These are phyloP conservation scores for Cancer borealis DNA, from an alignment of 2,888 invertebrate genomes.

Conservation along the genomic window DNA sequence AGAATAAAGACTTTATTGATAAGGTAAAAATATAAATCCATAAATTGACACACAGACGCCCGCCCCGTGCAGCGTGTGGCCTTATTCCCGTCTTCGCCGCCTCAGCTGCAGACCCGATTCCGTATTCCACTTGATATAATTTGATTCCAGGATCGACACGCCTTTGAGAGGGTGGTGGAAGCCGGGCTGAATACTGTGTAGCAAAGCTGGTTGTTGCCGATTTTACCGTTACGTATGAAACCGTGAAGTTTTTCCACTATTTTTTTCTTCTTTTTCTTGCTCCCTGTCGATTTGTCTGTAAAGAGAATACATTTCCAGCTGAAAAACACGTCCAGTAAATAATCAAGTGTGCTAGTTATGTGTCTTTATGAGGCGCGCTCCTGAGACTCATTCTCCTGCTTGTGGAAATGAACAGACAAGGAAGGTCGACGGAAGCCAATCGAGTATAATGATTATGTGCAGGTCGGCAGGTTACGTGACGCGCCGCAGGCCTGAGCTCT, in stretches of 20 bases:
- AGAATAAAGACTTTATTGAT: not conserved
- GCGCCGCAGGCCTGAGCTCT: not conserved
- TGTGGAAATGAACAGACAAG: not conserved
- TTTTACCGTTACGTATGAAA: not conserved
- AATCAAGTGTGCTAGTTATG: not conserved
- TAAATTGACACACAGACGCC: not conserved
- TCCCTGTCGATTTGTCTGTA: not conserved
- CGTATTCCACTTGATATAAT: conserved; percentile 11
- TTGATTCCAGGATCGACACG: conserved; percentile 8
- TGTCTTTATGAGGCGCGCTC: not conserved
- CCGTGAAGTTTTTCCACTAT: not conserved
- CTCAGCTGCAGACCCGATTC: not conserved
- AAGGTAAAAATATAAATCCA: not conserved
- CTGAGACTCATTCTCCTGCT: not conserved
- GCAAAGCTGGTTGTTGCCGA: conserved; percentile 4
- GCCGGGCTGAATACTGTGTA: not conserved
- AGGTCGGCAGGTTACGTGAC: conserved; percentile 38
- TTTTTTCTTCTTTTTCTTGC: not conserved
- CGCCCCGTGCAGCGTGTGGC: not conserved
- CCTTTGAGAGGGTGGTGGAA: not conserved
- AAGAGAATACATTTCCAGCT: not conserved
- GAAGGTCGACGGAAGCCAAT: not conserved
- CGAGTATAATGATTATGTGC: not conserved
- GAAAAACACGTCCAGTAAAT: not conserved
- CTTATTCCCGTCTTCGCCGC: not conserved